Conservation (phyloP, 2,888 invertebrate species). For the Chelonus formosanus region DNA sequence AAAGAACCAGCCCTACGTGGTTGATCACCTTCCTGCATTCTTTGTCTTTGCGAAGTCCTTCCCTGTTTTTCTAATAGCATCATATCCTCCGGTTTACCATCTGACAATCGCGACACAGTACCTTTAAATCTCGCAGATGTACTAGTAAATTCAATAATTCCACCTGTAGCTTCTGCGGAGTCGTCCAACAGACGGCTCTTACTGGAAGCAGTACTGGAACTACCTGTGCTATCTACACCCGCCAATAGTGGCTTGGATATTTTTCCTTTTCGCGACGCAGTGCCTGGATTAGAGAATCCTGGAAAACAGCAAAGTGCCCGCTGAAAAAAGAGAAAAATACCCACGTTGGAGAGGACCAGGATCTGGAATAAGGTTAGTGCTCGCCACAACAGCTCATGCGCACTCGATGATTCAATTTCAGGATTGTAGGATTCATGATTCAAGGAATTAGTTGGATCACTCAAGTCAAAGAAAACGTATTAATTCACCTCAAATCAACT, state of each 20-base stretch:
- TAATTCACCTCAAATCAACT: too few species aligned
- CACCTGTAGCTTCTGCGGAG: slow-evolving; percentile 55
- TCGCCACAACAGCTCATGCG: slow-evolving; percentile 55
- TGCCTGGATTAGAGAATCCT: slow-evolving; percentile 80
- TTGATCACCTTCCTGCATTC: slow-evolving; percentile 68
- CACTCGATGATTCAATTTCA: slow-evolving; percentile 14
- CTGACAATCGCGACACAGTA: slow-evolving; percentile 56
- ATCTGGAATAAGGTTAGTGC: slow-evolving; percentile 64
- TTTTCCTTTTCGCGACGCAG: slow-evolving; percentile 80
- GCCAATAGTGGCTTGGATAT: slow-evolving; percentile 79
- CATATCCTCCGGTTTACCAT: slow-evolving; percentile 74
- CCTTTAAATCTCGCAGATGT: slow-evolving; percentile 54
- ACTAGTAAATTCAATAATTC: slow-evolving; percentile 62
- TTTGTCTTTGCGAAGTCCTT: slow-evolving; percentile 78
- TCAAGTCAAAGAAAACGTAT: slow-evolving; percentile 9
- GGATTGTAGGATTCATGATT: slow-evolving; percentile 3
- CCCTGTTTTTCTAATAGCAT: slow-evolving; percentile 80
- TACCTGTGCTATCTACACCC: slow-evolving; percentile 68
- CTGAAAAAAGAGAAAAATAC: slow-evolving; percentile 73
- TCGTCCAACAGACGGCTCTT: slow-evolving; percentile 62
- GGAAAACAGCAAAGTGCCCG: slow-evolving; percentile 87
- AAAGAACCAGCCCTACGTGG: slow-evolving; percentile 66
- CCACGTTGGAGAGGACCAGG: slow-evolving; percentile 64
- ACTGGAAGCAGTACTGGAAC: slow-evolving; percentile 61
- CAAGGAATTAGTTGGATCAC: slow-evolving; percentile 28